These are phyloP conservation scores for Grus americana DNA, from an alignment of 2,113 vertebrate species.

Conservation along the genomic window DNA sequence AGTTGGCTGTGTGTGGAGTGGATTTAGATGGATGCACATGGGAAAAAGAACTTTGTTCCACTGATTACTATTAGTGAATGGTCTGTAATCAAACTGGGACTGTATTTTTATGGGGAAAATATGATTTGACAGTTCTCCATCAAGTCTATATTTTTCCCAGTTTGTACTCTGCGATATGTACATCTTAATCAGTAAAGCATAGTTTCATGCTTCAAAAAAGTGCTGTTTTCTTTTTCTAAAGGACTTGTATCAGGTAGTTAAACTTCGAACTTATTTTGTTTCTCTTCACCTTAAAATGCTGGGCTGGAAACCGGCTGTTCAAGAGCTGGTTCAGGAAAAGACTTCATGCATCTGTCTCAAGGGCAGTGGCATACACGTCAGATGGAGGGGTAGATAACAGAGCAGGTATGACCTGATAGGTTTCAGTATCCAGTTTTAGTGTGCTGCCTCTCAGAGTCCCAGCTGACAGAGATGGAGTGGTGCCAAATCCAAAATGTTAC, in stretches of 20 bases:
- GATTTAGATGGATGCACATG: background rate
- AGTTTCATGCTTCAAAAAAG: background rate
- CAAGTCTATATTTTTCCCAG: background rate
- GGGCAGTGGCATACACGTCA: background rate
- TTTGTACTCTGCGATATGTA: background rate
- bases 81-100: background rate
- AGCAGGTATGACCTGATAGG: background rate
- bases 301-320: background rate
- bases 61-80: background rate
- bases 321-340: background rate
- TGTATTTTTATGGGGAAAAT: background rate
- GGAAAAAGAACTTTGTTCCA: background rate
- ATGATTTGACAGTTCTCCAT: background rate
- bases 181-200: background rate
- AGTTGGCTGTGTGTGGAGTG: background rate
- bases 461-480: background rate
- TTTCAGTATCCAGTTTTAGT: background rate
- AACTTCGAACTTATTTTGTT: background rate
- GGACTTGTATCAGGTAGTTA: background rate
- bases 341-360: background rate
- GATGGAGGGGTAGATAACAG: background rate
- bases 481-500: background rate
- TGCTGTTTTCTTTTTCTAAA: background rate
- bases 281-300: background rate
- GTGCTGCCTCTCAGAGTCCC: background rate